These are phyloP conservation scores for Ganaspis sp. DNA, from an alignment of 1,140 invertebrate genomes.

Conservation along the genomic window DNA sequence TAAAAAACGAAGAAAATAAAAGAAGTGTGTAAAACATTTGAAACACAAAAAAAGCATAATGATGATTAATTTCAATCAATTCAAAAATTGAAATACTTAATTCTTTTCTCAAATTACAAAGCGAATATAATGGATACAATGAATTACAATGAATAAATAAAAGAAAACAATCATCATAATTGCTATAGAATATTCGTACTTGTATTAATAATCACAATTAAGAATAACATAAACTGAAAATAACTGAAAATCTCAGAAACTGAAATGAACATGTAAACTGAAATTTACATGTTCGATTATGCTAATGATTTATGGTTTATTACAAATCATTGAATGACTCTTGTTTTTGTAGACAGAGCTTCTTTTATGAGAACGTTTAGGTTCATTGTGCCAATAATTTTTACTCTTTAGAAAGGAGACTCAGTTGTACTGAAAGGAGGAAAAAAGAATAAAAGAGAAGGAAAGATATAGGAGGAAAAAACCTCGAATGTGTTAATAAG, in stretches of 20 bases:
- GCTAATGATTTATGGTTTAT: background rate
- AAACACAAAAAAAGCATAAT: no score
- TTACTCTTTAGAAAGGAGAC: slow-evolving; percentile 57
- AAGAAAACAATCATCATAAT: no score
- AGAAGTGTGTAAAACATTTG: no score
- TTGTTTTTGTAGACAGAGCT: background rate
- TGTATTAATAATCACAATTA: no score
- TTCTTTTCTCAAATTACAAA: no score
- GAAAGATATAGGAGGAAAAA: background rate
- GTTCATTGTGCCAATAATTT: slow-evolving; percentile 66
- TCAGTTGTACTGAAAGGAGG: background rate
- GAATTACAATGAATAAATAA: no score
- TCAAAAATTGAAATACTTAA: no score
- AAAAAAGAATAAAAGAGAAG: background rate
- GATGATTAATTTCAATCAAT: no score
- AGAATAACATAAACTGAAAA: no score
- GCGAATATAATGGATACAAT: no score
- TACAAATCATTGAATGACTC: background rate
- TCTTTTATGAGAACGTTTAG: slow-evolving; percentile 33
- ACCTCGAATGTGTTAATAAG: background rate
- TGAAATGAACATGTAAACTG: background rate
- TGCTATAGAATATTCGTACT: no score
- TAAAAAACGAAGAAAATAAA: no score
- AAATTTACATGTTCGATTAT: background rate
- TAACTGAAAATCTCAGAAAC: background rate